These are phyloP conservation scores for Hemiprocne comata DNA, from an alignment of 2,113 vertebrate species.

Conservation along the genomic window DNA sequence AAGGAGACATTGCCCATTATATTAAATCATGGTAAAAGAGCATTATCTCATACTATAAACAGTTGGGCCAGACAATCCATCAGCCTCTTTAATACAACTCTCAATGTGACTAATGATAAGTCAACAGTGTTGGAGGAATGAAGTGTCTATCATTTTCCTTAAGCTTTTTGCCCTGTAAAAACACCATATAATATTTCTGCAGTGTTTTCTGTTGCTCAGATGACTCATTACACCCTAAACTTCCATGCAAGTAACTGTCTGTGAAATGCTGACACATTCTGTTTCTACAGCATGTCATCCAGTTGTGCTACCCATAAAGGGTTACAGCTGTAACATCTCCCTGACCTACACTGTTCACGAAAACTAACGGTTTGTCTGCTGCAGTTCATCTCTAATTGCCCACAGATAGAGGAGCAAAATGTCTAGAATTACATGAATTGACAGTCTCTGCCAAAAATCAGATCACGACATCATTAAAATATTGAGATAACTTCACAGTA, in stretches of 20 bases:
- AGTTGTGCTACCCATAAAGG: background rate
- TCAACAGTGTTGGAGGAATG: background rate
- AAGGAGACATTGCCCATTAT: background rate
- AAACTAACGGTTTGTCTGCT: background rate
- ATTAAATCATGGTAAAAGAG: background rate
- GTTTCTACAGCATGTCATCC: background rate
- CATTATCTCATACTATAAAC: background rate
- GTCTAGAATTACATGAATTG: background rate
- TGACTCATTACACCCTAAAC: background rate
- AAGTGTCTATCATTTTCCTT: background rate
- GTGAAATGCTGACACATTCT: background rate
- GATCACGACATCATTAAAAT: background rate
- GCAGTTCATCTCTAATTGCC: background rate
- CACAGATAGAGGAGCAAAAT: background rate
- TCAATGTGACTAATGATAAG: background rate
- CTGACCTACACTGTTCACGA: background rate
- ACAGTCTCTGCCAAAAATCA: background rate
- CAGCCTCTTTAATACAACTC: background rate
- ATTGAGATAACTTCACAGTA: background rate
- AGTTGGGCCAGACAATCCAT: background rate
- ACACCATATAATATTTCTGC: background rate
- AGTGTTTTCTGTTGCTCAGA: background rate
- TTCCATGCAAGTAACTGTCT: background rate
- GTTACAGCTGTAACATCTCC: accelerated
- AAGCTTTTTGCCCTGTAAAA: background rate